Conservation (phyloP, 2,797 vertebrate species). For the Brachyalestes nurse region DNA sequence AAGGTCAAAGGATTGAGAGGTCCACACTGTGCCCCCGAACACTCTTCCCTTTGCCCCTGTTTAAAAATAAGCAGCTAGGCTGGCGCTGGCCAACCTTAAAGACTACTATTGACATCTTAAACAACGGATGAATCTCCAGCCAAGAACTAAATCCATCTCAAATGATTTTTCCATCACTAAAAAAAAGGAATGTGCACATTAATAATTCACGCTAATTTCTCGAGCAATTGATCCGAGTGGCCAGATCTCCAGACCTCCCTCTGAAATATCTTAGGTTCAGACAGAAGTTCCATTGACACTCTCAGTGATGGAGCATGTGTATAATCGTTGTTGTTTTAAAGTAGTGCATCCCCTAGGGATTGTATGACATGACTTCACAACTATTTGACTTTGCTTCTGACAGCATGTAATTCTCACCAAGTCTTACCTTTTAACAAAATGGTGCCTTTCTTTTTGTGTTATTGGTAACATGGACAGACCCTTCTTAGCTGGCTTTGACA, state of each 20-base stretch:
- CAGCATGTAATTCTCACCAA: constrained; percentile 1
- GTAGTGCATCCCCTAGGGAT: not conserved
- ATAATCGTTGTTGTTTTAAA: constrained; percentile 18
- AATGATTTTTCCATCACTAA: constrained; percentile 78
- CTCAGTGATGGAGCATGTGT: constrained; percentile 2
- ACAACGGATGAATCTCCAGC: constrained; percentile 74
- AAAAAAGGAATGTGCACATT: constrained; percentile 75
- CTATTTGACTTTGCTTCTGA: not conserved
- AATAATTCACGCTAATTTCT: constrained; percentile 77
- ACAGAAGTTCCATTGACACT: constrained; percentile 33
- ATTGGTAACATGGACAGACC: not conserved
- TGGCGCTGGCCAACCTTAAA: constrained; percentile 56
- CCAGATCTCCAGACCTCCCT: constrained; percentile 33
- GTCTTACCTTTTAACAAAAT: constrained; percentile 5
- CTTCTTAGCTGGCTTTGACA: not conserved
- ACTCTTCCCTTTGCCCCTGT: constrained; percentile 48
- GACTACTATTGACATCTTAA: constrained; percentile 75
- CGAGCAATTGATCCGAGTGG: constrained; percentile 71
- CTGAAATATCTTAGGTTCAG: constrained; percentile 36
- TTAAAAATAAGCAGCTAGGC: constrained; percentile 9
- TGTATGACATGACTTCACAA: constrained; percentile 13
- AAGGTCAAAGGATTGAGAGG: constrained; percentile 64
- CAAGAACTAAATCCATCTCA: constrained; percentile 69
- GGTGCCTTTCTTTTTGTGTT: constrained; percentile 1
- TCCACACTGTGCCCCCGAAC: constrained; percentile 62